Conservation (phyloP, 1,140 invertebrate species). For the Pseudomyrmex flavicornis region DNA sequence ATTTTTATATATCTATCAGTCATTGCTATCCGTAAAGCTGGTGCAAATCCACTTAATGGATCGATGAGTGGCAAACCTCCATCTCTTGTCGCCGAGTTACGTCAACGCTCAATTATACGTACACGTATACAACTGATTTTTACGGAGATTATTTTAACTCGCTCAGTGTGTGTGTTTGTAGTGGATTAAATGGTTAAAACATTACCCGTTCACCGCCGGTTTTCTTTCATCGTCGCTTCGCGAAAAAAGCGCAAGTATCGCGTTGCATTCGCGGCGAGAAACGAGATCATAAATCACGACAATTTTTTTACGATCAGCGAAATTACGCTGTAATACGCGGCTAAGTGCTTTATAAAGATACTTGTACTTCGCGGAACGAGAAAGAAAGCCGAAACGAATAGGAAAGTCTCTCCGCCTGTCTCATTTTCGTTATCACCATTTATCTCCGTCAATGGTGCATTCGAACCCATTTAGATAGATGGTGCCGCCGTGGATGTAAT, state of each 20-base stretch:
- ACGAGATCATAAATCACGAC: conserved; percentile 60
- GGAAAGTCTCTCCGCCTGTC: not conserved
- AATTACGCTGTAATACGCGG: conserved; percentile 57
- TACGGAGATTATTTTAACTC: conserved; percentile 10
- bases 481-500: not conserved
- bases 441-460: conserved; percentile 23
- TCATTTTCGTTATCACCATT: conserved; percentile 11
- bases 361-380: not conserved
- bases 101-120: conserved; percentile 27
- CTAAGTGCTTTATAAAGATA: conserved; percentile 46
- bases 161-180: conserved; percentile 26
- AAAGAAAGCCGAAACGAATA: not conserved
- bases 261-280: conserved; percentile 33
- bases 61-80: not conserved
- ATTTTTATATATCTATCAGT: not conserved
- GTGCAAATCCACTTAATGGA: not conserved
- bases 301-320: conserved; percentile 54
- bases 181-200: conserved; percentile 61
- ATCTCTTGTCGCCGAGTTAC: not conserved
- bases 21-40: too few relatives aligned
- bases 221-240: conserved; percentile 36
- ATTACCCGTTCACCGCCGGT: conserved; percentile 4
- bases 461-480: conserved; percentile 15
- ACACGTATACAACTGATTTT: conserved; percentile 39
- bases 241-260: not conserved